Evolutionary conservation across 2,113 vertebrate species (phyloP), one percentile per base, ranked within the genome.

Genomic region (Petrocephalus zakoni): DNA sequence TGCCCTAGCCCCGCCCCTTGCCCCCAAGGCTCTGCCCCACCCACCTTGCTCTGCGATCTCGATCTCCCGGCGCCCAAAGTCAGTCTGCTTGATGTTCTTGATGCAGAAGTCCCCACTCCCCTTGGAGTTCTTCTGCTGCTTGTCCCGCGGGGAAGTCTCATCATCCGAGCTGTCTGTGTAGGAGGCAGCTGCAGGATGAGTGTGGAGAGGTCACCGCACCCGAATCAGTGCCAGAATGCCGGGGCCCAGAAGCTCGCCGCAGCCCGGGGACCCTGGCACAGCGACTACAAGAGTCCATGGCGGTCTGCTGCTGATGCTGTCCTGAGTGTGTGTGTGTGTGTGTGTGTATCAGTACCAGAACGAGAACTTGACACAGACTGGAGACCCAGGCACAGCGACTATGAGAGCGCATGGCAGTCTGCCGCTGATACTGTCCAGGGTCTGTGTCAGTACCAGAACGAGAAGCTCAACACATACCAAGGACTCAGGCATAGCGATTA

Each of bases 91-190:
- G 89, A 97, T 97, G 90, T 96, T 97, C 82, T 97, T 97, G 86
- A 97, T 96, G 0, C 96, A 97, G 93, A 97, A 97, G 72, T 97
- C 96, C 0, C 94, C 92, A 92, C 92, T 96, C 89, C 95, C 96
- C 82, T 96, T 96, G 58, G 95, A 96, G 90, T 95, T 97, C 90
- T 96, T 96, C 92, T 97, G 96, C 92, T 96, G 96, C 88, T 97
- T 97, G 92, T 97, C 96, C 22, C 96, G 88, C 0, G 96, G 96
- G 0, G 96, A 96, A 13, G 96, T 96, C 94, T 97, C 96, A 19
- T 97, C 96, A 1, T 97, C 96, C 0, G 96, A 97, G 92, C 96
- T 97, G 92, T 97, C 96, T 25, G 96, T 96, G 89, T 97, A 97
- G 25, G 96, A 97, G 87, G 96, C 96, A 13, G 96, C 96, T 97